Conservation (phyloP, 2,113 vertebrate species). For the Prunella fulvescens region DNA sequence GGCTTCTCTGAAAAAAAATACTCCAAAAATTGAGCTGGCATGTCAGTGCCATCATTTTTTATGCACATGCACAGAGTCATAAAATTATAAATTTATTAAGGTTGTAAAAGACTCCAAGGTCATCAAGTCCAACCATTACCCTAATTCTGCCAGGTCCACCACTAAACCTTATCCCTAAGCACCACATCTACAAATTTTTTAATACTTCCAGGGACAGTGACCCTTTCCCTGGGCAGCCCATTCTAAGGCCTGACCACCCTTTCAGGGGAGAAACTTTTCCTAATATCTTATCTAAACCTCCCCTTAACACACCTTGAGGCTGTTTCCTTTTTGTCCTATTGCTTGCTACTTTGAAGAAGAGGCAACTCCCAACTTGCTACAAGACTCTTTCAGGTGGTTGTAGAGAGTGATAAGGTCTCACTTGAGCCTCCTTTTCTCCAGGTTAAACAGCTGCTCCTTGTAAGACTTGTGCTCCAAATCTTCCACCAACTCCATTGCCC, state of each 20-base stretch:
- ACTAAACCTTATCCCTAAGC: not conserved
- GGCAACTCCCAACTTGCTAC: rapidly evolving
- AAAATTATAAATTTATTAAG: not conserved
- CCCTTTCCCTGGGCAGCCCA: not conserved
- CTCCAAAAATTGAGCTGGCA: not conserved
- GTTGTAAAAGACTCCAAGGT: not conserved
- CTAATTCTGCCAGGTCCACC: not conserved
- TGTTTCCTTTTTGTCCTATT: not conserved
- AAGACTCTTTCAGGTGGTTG: not conserved
- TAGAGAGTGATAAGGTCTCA: not conserved
- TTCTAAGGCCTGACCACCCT: not conserved
- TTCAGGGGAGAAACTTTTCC: not conserved
- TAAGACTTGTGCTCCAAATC: not conserved
- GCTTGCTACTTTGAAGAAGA: not conserved
- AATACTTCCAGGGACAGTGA: not conserved
- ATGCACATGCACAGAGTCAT: not conserved
- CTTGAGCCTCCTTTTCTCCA: not conserved
- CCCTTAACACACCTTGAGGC: rapidly evolving
- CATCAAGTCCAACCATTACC: not conserved
- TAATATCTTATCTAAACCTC: not conserved
- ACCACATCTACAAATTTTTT: not conserved
- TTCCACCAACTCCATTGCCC: not conserved
- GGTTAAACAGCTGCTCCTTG: not conserved
- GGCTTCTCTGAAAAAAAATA: not conserved
- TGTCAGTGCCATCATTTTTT: not conserved